phyloP scores from a whole-genome alignment of 2,888 invertebrate genomes.

The Odontocerum albicorne region DNA sequence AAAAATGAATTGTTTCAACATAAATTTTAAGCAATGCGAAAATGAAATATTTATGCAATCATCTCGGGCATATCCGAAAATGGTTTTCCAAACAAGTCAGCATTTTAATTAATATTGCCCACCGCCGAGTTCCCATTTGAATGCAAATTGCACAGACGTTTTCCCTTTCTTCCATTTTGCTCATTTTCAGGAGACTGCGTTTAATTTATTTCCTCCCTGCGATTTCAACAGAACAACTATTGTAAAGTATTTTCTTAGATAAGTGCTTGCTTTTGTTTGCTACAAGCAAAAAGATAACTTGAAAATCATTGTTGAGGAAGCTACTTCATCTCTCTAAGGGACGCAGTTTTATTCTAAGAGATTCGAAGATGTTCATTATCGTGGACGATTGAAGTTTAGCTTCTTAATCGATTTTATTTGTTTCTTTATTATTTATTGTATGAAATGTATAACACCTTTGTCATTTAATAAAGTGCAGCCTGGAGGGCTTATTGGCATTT shows the following conservation, averaged over 20 bases:
- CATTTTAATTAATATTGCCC: slow-evolving; percentile 33
- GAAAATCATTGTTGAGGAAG: slow-evolving; percentile 4
- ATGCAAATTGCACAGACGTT: slow-evolving; percentile 33
- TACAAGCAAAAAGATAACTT: slow-evolving; percentile 2
- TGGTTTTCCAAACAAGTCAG: slow-evolving; percentile 18
- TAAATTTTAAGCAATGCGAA: too few species aligned
- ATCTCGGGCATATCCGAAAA: slow-evolving; percentile 23
- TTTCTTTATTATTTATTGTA: too few species aligned
- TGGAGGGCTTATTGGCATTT: too few species aligned
- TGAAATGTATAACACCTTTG: too few species aligned
- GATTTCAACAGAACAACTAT: slow-evolving; percentile 32
- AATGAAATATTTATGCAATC: slow-evolving; percentile 20
- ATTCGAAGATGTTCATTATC: too few species aligned
- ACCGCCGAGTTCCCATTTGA: slow-evolving; percentile 34
- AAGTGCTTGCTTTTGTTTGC: slow-evolving; percentile 10
- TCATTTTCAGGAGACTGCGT: slow-evolving; percentile 34
- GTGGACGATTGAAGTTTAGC: too few species aligned
- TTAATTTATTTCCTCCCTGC: slow-evolving; percentile 34
- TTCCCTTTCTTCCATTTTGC: slow-evolving; percentile 7
- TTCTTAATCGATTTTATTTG: too few species aligned
- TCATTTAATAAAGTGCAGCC: too few species aligned
- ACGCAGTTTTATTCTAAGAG: too few species aligned
- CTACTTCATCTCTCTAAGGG: too few species aligned
- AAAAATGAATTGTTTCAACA: too few species aligned
- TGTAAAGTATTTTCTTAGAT: slow-evolving; percentile 29